phyloP scores from a whole-genome alignment of 2,888 invertebrate genomes.

The Anodontia alba region DNA sequence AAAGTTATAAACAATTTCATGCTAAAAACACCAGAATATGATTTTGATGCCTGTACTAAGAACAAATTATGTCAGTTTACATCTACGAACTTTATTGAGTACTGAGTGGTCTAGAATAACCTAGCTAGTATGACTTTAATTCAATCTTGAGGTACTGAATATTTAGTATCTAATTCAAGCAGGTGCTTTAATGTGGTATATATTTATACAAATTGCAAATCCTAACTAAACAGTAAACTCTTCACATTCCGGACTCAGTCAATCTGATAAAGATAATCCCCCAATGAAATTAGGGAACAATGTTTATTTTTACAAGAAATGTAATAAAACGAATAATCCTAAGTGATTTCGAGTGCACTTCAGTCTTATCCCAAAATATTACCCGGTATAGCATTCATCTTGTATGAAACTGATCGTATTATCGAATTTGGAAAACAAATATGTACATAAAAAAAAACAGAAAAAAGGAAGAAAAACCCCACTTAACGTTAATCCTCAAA shows the following conservation, averaged over 20 bases:
- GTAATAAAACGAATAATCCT: slow-evolving; percentile 12
- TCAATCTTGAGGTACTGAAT: not conserved
- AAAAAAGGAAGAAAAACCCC: not conserved
- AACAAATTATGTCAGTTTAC: too few species aligned
- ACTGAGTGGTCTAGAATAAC: too few species aligned
- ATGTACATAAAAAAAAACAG: not conserved
- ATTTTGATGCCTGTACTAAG: too few species aligned
- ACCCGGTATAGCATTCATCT: not conserved
- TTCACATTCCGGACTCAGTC: slow-evolving; percentile 16
- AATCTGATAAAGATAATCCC: slow-evolving; percentile 4
- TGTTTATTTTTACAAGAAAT: slow-evolving; percentile 16
- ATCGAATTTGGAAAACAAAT: not conserved
- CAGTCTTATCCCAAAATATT: slow-evolving; percentile 13
- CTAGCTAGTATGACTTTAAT: not conserved
- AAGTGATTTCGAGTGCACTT: slow-evolving; percentile 11
- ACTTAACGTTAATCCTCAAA: too few species aligned
- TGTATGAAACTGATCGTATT: not conserved
- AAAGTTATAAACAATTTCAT: too few species aligned
- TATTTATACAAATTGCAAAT: slow-evolving; percentile 11
- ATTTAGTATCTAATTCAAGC: not conserved
- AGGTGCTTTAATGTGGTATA: not conserved
- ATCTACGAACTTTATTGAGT: too few species aligned
- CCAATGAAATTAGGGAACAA: slow-evolving; percentile 10
- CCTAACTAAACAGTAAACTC: slow-evolving; percentile 15
- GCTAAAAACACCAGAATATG: too few species aligned